These are phyloP conservation scores for Psephotus haematonotus DNA, from an alignment of 2,113 vertebrate species.

Conservation along the genomic window DNA sequence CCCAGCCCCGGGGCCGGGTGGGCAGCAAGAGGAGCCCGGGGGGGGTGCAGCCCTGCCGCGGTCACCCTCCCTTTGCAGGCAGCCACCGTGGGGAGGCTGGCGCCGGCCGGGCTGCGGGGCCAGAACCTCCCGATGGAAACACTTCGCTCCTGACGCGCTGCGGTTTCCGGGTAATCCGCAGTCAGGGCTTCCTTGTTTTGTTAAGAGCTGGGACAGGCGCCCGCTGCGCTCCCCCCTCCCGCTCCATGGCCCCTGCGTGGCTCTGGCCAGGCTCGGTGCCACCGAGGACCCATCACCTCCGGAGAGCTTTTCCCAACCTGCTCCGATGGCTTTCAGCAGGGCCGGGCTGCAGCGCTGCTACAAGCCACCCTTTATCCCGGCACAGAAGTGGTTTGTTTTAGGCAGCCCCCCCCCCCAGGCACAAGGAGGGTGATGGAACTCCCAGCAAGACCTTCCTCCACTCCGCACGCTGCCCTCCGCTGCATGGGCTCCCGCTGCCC, in stretches of 20 bases:
- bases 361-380: background rate
- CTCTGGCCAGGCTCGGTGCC: background rate
- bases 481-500: fast-evolving
- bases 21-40: background rate
- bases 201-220: background rate
- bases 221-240: background rate
- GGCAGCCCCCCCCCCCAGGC: background rate
- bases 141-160: background rate
- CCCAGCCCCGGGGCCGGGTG: background rate
- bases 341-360: background rate
- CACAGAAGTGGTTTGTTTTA: background rate
- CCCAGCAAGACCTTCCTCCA: background rate
- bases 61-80: background rate
- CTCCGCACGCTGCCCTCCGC: background rate
- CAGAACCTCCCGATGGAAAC: slow-evolving; percentile 25
- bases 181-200: slow-evolving; percentile 60
- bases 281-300: background rate
- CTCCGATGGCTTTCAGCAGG: background rate
- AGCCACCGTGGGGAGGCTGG: background rate
- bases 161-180: slow-evolving; percentile 29
- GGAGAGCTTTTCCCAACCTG: background rate
- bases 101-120: slow-evolving; percentile 21
- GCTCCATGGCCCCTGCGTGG: background rate
- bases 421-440: background rate
- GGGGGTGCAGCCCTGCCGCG: background rate